Conservation (phyloP, 2,888 invertebrate genomes). For the Malacosoma neustria region DNA sequence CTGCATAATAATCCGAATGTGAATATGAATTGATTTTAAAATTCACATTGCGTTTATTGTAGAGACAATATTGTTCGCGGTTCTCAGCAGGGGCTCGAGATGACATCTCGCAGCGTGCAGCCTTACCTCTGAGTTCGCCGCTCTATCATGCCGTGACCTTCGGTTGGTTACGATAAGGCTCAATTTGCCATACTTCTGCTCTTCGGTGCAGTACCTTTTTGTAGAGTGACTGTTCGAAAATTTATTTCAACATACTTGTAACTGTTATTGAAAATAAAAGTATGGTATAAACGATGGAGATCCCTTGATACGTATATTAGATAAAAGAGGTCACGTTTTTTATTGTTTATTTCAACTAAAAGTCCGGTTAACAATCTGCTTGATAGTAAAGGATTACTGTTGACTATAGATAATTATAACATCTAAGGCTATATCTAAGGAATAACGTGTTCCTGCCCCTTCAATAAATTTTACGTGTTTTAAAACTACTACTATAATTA, state of each 20-base stretch:
- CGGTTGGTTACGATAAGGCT: constrained; percentile 11
- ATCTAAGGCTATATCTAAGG: too few relatives aligned
- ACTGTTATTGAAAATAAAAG: constrained; percentile 61
- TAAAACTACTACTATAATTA: too few relatives aligned
- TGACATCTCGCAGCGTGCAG: constrained; percentile 72
- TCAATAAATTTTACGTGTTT: too few relatives aligned
- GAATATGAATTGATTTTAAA: constrained; percentile 67
- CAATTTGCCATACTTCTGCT: constrained; percentile 12
- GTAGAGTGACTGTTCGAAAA: constrained; percentile 23
- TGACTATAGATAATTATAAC: too few relatives aligned
- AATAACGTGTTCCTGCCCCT: too few relatives aligned
- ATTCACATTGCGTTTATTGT: constrained; percentile 61
- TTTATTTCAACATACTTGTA: constrained; percentile 38
- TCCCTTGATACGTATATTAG: constrained; percentile 46
- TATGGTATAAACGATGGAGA: constrained; percentile 58
- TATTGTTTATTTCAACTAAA: too few relatives aligned
- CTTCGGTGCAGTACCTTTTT: neutral
- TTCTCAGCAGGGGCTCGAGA: constrained; percentile 64
- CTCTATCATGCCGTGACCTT: constrained; percentile 16
- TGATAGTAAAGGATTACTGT: too few relatives aligned
- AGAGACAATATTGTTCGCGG: constrained; percentile 71
- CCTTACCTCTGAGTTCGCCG: constrained; percentile 45
- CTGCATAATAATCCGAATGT: constrained; percentile 35
- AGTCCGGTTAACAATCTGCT: too few relatives aligned
- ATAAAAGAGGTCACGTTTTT: too few relatives aligned